These are phyloP conservation scores for Willisornis vidua DNA, from an alignment of 2,113 vertebrate species.

Conservation along the genomic window DNA sequence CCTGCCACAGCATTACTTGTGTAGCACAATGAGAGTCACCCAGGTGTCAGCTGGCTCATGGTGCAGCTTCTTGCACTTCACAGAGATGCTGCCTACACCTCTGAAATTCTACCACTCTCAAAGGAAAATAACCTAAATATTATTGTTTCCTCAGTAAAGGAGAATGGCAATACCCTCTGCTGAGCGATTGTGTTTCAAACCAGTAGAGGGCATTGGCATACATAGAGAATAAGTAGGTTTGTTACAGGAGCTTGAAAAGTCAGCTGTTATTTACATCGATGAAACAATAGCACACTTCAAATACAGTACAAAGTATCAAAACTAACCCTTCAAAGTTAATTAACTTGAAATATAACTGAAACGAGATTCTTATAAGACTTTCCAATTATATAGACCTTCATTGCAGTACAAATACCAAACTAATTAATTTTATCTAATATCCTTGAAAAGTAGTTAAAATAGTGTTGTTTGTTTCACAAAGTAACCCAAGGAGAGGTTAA, in stretches of 20 bases:
- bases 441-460: background rate
- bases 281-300: slow-evolving; percentile 9
- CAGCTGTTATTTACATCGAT: background rate
- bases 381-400: background rate
- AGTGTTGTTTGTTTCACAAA: background rate
- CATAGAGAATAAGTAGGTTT: background rate
- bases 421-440: background rate
- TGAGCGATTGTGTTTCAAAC: slow-evolving; percentile 6
- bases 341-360: background rate
- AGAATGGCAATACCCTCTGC: slow-evolving; percentile 2
- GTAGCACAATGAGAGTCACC: background rate
- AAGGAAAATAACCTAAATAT: background rate
- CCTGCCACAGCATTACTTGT: rapidly evolving
- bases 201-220: slow-evolving; percentile 63
- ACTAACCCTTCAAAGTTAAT: background rate
- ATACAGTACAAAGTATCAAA: background rate
- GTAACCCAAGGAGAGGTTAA: background rate
- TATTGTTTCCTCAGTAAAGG: background rate
- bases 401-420: background rate
- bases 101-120: background rate
- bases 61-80: background rate
- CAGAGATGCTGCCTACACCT: background rate
- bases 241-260: background rate
- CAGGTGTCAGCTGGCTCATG: background rate
- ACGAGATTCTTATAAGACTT: background rate